Percentiles rank a stretch among this genome's conserved stretches.
Evolutionary conservation across 1,140 invertebrate species (phyloP).

Genomic region (Drosophila paulistorum): DNA sequence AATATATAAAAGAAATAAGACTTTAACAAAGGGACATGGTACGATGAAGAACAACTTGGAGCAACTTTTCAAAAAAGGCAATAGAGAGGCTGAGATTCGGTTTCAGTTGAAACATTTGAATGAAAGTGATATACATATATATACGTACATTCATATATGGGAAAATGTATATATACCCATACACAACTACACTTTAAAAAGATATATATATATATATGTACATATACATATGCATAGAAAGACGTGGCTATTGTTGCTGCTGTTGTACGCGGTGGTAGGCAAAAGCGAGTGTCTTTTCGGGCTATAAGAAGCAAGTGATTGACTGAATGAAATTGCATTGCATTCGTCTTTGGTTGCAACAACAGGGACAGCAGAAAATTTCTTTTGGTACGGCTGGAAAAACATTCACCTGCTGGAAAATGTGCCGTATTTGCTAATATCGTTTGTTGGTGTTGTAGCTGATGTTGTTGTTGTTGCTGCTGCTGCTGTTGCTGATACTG

Average conservation of each 20-base stretch:
- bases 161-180: not conserved
- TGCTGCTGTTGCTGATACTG: slow-evolving; percentile 15
- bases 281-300: slow-evolving; percentile 17
- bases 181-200: not conserved
- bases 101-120: not conserved
- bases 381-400: not conserved
- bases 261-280: slow-evolving; percentile 7
- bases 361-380: not conserved
- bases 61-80: not conserved
- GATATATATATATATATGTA: not conserved
- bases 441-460: not conserved
- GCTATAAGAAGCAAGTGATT: slow-evolving; percentile 6
- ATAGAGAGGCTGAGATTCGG: not conserved
- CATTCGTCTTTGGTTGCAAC: not conserved
- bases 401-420: slow-evolving; percentile 67
- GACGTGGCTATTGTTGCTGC: slow-evolving; percentile 34
- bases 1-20: not conserved
- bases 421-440: slow-evolving; percentile 51
- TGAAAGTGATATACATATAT: not conserved
- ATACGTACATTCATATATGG: not conserved
- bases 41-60: not conserved
- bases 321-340: slow-evolving; percentile 1
- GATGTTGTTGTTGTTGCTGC: slow-evolving; percentile 25
- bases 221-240: slow-evolving; percentile 16
- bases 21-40: slow-evolving; percentile 3